Base-by-base conservation (phyloP, 2,888 invertebrate species). In the Lasioglossum morio region DNA sequence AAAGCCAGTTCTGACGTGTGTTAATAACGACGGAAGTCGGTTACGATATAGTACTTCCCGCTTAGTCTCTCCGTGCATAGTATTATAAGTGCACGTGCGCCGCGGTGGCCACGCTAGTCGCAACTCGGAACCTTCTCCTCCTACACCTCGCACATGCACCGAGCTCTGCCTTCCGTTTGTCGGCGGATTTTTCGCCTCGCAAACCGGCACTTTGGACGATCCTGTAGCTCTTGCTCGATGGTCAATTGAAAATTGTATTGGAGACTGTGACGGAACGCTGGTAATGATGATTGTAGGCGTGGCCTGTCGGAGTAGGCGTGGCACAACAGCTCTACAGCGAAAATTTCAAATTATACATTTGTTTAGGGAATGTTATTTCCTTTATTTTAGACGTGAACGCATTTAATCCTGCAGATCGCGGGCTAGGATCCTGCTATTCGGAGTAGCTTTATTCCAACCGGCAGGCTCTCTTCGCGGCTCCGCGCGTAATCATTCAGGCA, bases 401-500 rank as follows among this genome's bases (percentile, higher is more conserved):
- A 10, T 60, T 60, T 27, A 30, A 16, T 27, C 30, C 16, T 63
- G 63, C 5, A 16, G 60, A 27, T 14, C 60, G 60, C 27, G 4
- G 12, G 2, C n/a, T n/a, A 72, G 40, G 69, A 69, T 69, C 37
- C 40, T 27, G 72, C n/a, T 43, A 69, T 23, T 43, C 43, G 72
- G n/a, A 43, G 5, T n/a, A 43, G 40, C 40, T n/a, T 69, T 37
- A 69, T 69, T 69, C 43, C 23, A n/a, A 7, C 34, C 66, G 69
- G n/a, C 14, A 12, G 43, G 40, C 43, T 72, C 72, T 40, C 43
- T 34, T 37, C 70, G 70, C 70, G 70, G 89, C 88, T 88, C 92
- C 91, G 37, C 48, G 77, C 70, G 93, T 91, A 93, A 93, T 94
- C 94, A 92, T 92, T 93, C 91, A 92, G 91, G 92, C 95, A 95